These are phyloP conservation scores for Panthera leo DNA, from an alignment of 2,113 vertebrate genomes.

Conservation along the genomic window DNA sequence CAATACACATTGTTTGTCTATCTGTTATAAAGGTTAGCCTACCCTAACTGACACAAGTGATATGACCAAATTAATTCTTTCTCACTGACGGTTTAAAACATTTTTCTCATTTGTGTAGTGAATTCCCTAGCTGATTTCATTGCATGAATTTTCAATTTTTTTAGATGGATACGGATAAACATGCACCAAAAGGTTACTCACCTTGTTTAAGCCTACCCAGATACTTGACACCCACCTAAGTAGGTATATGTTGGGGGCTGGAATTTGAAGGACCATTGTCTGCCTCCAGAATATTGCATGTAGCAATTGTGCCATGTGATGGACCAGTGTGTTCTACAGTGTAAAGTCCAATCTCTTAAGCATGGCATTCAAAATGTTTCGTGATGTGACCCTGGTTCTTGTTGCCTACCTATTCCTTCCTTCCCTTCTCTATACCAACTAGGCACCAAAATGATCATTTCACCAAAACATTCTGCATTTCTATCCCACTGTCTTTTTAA, in stretches of 20 bases:
- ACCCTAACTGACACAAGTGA: neutral
- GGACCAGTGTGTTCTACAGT: rapidly evolving
- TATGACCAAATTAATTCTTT: neutral
- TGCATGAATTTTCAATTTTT: neutral
- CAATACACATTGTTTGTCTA: neutral
- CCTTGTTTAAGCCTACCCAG: neutral
- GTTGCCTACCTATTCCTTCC: neutral
- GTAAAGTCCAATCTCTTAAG: neutral
- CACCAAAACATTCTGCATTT: neutral
- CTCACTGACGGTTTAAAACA: neutral
- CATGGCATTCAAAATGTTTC: neutral
- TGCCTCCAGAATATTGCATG: neutral
- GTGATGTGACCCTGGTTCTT: neutral
- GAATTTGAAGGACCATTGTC: neutral
- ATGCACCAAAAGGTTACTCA: neutral
- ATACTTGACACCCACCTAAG: neutral
- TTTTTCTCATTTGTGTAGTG: neutral
- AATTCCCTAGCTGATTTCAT: neutral
- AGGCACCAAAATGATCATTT: neutral
- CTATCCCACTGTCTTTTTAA: neutral
- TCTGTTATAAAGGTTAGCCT: neutral
- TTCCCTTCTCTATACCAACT: neutral
- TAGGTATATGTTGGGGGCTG: neutral
- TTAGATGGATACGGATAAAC: neutral
- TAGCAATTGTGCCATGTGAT: neutral